Percentiles rank a stretch among this genome's conserved stretches.
These are phyloP conservation scores for Otolemur garnettii DNA, from an alignment of 2,113 vertebrate species.

Conservation along the genomic window DNA sequence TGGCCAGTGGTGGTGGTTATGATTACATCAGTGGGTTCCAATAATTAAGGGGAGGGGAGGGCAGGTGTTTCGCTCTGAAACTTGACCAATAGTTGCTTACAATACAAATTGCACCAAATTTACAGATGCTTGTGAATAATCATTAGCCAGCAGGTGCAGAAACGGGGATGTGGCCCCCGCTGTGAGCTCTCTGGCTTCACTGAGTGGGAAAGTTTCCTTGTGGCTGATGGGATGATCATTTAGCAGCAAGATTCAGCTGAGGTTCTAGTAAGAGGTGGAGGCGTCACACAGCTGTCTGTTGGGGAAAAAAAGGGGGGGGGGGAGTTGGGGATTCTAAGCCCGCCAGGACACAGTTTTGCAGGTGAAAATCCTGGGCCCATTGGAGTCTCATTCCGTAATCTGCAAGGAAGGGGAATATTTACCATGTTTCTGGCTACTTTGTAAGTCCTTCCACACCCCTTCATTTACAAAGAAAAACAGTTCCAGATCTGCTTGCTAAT, in stretches of 20 bases:
- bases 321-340: too few species aligned
- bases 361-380: background rate
- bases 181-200: background rate
- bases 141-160: background rate
- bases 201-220: background rate
- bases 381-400: background rate
- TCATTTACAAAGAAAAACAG: background rate
- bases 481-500: background rate
- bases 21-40: background rate
- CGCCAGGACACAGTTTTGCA: background rate
- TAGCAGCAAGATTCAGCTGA: background rate
- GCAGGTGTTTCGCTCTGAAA: background rate
- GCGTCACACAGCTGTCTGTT: rapidly evolving
- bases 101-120: background rate
- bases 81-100: rapidly evolving
- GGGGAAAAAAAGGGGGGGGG: background rate
- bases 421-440: background rate
- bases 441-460: background rate
- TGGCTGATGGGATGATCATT: background rate
- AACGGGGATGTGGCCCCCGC: background rate
- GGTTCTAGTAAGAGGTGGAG: background rate
- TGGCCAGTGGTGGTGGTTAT: background rate
- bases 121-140: background rate
- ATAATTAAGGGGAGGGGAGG: background rate
- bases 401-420: background rate